Conservation (phyloP, 2,113 vertebrate genomes). For the Piprites chloris region DNA sequence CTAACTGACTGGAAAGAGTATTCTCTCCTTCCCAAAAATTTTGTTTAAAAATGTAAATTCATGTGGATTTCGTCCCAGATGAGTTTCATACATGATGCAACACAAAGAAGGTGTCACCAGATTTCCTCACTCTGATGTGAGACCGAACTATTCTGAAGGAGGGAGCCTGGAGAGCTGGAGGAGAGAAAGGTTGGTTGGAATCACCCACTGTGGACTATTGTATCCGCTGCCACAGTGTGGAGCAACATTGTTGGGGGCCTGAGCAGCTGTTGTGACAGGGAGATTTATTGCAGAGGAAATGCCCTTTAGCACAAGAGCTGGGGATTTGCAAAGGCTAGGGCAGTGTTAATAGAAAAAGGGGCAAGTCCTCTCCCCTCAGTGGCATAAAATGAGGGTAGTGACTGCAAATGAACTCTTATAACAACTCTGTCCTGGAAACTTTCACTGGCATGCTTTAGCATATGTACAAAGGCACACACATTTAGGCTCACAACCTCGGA, state of each 20-base stretch:
- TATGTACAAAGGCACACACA: rapidly evolving
- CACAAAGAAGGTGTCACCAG: not conserved
- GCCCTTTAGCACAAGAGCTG: not conserved
- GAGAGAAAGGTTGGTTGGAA: not conserved
- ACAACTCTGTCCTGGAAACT: not conserved
- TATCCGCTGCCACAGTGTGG: rapidly evolving
- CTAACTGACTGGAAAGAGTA: not conserved
- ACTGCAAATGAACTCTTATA: not conserved
- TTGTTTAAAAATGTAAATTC: not conserved
- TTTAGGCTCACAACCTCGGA: not conserved
- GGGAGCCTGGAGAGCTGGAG: not conserved
- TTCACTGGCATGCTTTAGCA: not conserved
- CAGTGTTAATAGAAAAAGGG: not conserved
- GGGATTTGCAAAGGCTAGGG: not conserved
- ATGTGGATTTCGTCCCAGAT: not conserved
- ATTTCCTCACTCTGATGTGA: not conserved
- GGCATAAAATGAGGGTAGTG: not conserved
- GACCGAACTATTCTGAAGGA: not conserved
- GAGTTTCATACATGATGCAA: not conserved
- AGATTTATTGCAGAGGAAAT: not conserved
- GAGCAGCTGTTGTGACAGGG: not conserved
- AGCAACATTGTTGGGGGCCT: not conserved
- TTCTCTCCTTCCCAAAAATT: not conserved
- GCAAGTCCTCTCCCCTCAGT: not conserved
- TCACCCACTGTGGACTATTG: not conserved